Evolutionary conservation across 2,113 vertebrate species (phyloP).

Genomic region (Ochotona curzoniae): DNA sequence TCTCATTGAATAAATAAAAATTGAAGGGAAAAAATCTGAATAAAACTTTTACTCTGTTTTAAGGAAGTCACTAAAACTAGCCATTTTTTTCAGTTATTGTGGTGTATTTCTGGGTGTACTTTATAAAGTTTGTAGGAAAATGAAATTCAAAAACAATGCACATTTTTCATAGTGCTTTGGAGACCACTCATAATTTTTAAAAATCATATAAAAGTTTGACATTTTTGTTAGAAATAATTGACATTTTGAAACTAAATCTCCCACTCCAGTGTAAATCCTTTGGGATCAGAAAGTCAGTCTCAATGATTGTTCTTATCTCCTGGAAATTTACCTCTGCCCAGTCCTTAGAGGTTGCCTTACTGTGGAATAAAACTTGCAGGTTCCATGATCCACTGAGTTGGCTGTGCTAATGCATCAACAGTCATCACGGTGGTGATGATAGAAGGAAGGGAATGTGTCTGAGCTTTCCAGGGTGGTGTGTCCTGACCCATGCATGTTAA

Average conservation of each 20-base stretch:
- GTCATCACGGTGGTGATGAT: neutral
- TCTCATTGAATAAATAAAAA: no score
- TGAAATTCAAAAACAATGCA: no score
- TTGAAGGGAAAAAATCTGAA: no score
- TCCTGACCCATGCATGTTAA: neutral
- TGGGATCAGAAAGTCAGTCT: constrained; percentile 20
- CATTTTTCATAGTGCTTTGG: no score
- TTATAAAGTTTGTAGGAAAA: no score
- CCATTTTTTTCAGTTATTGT: neutral
- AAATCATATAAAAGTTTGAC: constrained; percentile 18
- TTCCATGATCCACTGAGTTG: neutral
- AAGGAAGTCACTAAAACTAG: constrained; percentile 42
- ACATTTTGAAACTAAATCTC: neutral
- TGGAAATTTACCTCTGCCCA: neutral
- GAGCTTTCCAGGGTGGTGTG: no score
- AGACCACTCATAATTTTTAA: neutral
- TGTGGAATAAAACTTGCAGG: neutral
- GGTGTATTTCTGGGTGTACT: neutral
- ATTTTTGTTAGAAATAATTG: neutral
- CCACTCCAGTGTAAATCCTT: neutral
- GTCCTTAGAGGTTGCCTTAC: neutral
- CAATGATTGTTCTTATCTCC: neutral
- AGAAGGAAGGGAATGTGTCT: neutral
- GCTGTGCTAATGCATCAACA: neutral
- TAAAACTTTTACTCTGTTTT: constrained; percentile 39